These are phyloP conservation scores for Dryoscopus gambensis DNA, from an alignment of 2,113 vertebrate genomes.

Conservation along the genomic window DNA sequence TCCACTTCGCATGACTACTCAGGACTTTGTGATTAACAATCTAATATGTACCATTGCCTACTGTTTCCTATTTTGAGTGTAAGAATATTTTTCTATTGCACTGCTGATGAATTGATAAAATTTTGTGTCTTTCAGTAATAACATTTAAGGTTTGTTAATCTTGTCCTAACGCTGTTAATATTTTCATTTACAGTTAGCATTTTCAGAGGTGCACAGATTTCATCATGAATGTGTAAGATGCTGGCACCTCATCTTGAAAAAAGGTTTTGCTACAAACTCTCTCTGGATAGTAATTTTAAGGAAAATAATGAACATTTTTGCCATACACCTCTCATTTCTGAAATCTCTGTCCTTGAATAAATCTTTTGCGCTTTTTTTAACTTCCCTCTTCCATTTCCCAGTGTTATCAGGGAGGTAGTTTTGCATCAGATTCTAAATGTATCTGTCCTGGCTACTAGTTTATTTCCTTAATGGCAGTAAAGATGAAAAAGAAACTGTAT, in stretches of 20 bases:
- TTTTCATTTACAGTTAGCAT: not conserved
- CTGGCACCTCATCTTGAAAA: not conserved
- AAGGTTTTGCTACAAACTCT: not conserved
- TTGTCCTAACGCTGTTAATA: not conserved
- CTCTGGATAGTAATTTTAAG: not conserved
- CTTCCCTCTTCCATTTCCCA: not conserved
- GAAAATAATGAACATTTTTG: not conserved
- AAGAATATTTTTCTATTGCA: not conserved
- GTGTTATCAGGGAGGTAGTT: not conserved
- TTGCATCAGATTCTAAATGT: not conserved
- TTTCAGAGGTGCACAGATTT: not conserved
- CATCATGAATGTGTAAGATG: not conserved
- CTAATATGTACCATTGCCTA: fast-evolving
- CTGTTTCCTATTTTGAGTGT: not conserved
- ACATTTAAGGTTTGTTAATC: not conserved
- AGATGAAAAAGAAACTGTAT: not conserved
- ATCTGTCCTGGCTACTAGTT: not conserved
- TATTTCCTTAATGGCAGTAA: not conserved
- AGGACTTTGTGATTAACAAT: not conserved
- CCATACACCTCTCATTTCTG: not conserved
- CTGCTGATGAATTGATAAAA: not conserved
- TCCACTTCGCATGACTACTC: not conserved
- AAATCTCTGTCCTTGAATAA: not conserved
- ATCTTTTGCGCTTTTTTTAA: not conserved
- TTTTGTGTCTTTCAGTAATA: not conserved